phyloP scores from a whole-genome alignment of 1,140 invertebrate genomes.

The Pomacea maculata region DNA sequence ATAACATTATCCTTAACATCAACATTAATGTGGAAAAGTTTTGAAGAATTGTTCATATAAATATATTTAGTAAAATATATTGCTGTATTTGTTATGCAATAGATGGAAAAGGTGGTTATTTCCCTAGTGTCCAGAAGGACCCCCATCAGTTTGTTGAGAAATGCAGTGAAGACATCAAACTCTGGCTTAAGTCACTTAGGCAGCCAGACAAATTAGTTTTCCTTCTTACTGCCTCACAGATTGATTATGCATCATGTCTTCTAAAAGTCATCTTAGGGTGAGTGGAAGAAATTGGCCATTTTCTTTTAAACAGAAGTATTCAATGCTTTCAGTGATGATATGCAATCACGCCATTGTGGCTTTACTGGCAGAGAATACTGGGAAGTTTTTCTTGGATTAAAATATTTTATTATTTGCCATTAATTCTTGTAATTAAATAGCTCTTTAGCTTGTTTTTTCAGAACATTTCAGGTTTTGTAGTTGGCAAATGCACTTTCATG shows the following conservation, averaged over 20 bases:
- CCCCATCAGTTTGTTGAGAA: slow-evolving; percentile 74
- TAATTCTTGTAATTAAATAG: too few species aligned
- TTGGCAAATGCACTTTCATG: too few species aligned
- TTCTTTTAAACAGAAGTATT: not conserved
- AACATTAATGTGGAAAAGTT: not conserved
- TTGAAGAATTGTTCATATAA: not conserved
- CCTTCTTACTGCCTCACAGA: slow-evolving; percentile 80
- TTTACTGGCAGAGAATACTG: too few species aligned
- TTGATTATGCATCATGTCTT: slow-evolving; percentile 77
- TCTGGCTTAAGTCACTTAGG: slow-evolving; percentile 73
- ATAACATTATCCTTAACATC: too few species aligned
- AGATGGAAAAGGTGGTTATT: slow-evolving; percentile 68
- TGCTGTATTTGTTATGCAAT: not conserved
- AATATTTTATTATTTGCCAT: too few species aligned
- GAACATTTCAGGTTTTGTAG: too few species aligned
- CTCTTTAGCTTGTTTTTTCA: too few species aligned
- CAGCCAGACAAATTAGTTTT: slow-evolving; percentile 72
- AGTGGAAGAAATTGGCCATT: not conserved
- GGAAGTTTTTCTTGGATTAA: too few species aligned
- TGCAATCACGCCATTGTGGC: too few species aligned
- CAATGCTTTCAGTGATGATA: not conserved
- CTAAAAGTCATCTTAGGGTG: slow-evolving; percentile 75
- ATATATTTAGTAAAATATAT: too few species aligned
- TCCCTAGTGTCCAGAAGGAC: slow-evolving; percentile 71
- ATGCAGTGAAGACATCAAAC: slow-evolving; percentile 70